Evolutionary conservation across 1,140 invertebrate species (phyloP), one percentile per base, ranked within the genome.

Genomic region (Cotesia chilonis): DNA sequence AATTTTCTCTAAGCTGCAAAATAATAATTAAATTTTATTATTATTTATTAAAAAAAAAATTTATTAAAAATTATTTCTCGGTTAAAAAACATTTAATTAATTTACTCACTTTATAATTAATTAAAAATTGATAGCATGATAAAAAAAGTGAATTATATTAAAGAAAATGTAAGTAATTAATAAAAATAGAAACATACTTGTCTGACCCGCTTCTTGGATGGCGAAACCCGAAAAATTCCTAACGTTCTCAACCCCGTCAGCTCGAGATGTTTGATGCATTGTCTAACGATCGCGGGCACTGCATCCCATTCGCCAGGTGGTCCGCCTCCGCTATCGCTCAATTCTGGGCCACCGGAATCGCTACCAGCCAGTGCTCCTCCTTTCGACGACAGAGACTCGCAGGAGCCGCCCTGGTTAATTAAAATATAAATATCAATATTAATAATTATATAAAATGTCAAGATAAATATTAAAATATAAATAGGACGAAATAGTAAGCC

Each of bases 181-280:
- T 6, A 57, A 41, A 55, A 37, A 60, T 12, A 3, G 28, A 28
- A 28, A 55, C 82, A 84, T 83, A 96, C 95, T 91, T 97, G 94
- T 87, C 95, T 89, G 41, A 96, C 93, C 84, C 95, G 89, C 83
- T 96, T 97, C 83, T 96, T 96, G 0, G 95, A 96, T 54, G 93
- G 92, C 61, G 94, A 95, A 35, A 98, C 95, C 73, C 96, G 89
- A 87, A 98, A 98, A 59, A 97, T 92, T 1, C 96, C 96, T 7
- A 96, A 88, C 12, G 94, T 95, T 72, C 92, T 89, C 6, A 98
- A 88, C 10, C 95, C 95, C 75, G 94, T 90, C 10, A 87, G 85
- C 80, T 95, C 91, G 38, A 97, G 88, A 84, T 96, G 93, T 71
- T 91, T 90, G 67, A 96, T 91, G 81, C 95, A 97, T 59, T 91